A percentile compares a stretch with the other conserved stretches of the same genome.
phyloP scores from a whole-genome alignment of 2,888 invertebrate species.

The Bombyx huttoni region DNA sequence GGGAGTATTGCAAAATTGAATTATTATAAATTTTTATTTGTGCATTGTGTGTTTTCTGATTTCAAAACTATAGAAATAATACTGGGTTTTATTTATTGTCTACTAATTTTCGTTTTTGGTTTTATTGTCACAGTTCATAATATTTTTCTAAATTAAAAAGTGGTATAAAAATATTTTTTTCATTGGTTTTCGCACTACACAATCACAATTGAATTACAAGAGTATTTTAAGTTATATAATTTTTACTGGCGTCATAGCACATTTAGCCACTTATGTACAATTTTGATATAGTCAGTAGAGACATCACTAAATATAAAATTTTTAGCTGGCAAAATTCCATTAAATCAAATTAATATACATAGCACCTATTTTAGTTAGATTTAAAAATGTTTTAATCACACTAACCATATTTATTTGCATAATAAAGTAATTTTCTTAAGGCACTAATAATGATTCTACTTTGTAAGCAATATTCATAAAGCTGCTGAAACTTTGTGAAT shows the following conservation, averaged over 20 bases:
- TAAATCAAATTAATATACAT: not conserved
- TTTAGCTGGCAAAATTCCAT: no score
- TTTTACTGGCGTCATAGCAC: not conserved
- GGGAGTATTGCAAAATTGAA: no score
- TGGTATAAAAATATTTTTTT: not conserved
- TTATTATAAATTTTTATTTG: no score
- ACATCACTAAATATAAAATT: no score
- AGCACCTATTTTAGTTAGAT: not conserved
- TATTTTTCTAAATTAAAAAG: not conserved
- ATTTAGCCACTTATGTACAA: no score
- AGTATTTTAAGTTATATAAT: not conserved
- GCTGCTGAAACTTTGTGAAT: no score
- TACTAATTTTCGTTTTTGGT: not conserved
- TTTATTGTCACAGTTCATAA: not conserved
- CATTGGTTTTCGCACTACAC: not conserved
- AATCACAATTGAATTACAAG: not conserved
- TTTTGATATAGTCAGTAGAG: no score
- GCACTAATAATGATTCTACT: not conserved
- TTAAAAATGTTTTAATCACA: not conserved
- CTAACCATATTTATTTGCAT: not conserved
- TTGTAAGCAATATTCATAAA: not conserved
- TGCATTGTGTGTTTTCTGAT: not conserved
- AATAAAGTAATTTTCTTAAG: not conserved
- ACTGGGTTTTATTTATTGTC: conserved; percentile 1
- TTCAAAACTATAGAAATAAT: conserved; percentile 2